Evolutionary conservation across 2,888 invertebrate species (phyloP).

Genomic region (Harpalus rufipes): DNA sequence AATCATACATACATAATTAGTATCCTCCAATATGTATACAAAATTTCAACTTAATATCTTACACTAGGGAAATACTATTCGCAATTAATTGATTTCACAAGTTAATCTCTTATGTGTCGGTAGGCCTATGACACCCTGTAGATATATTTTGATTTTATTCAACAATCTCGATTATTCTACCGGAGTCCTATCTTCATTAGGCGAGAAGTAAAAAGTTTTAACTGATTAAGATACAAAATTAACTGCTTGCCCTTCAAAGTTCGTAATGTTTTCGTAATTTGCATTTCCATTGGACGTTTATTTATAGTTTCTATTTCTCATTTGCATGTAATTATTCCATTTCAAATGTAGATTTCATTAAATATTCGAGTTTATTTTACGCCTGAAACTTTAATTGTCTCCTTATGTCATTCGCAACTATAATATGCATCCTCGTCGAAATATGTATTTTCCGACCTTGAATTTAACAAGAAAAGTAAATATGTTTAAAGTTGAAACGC

Average conservation of each 20-base stretch:
- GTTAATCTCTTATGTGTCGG: no score
- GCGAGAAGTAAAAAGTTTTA: not conserved
- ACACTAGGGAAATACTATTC: no score
- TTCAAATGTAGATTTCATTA: not conserved
- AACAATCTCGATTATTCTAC: no score
- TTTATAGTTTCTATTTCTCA: not conserved
- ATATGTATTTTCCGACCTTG: conserved; percentile 33
- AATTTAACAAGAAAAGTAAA: conserved; percentile 41
- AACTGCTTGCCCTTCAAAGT: not conserved
- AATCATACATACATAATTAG: no score
- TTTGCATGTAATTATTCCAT: conserved; percentile 10
- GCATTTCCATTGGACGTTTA: not conserved
- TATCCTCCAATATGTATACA: no score
- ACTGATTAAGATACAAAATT: not conserved
- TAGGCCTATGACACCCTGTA: no score
- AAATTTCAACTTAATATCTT: no score
- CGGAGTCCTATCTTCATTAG: no score
- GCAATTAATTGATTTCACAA: no score
- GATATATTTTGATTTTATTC: not conserved
- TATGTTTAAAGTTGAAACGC: conserved; percentile 16
- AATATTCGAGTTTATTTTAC: conserved; percentile 16
- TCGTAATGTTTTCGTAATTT: not conserved
- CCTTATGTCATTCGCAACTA: conserved; percentile 17
- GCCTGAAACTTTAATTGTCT: conserved; percentile 19
- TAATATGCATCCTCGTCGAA: not conserved